Evolutionary conservation across 2,113 vertebrate species (phyloP).

Genomic region (Delphinapterus leucas): DNA sequence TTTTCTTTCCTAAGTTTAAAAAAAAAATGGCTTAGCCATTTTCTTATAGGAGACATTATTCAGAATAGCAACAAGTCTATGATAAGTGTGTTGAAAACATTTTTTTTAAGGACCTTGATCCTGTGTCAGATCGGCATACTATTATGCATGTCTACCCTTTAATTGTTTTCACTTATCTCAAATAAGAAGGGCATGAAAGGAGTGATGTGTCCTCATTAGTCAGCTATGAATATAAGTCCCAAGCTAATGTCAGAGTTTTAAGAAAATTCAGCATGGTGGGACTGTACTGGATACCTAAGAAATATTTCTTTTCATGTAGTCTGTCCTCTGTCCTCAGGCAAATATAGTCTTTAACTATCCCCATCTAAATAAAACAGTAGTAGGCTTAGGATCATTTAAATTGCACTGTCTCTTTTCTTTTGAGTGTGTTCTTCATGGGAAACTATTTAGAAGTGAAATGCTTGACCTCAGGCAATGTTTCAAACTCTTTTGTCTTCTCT

Average conservation of each 20-base stretch:
- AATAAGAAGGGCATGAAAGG: neutral
- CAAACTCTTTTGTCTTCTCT: conserved; percentile 21
- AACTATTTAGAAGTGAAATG: conserved; percentile 23
- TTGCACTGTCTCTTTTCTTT: neutral
- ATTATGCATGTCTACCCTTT: neutral
- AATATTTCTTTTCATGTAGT: neutral
- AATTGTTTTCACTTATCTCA: neutral
- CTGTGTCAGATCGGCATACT: neutral
- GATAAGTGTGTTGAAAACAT: neutral
- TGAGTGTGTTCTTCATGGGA: neutral
- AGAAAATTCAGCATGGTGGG: neutral
- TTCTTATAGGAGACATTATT: neutral
- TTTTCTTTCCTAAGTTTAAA: neutral
- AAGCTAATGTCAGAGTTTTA: neutral
- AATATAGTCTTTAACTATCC: neutral
- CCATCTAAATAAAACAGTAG: conserved; percentile 11
- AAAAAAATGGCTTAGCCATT: neutral
- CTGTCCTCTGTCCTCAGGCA: neutral
- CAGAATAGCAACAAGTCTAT: neutral
- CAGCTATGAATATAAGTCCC: neutral
- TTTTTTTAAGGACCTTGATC: neutral
- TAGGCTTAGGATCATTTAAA: neutral
- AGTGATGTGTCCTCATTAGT: neutral
- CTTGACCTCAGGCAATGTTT: conserved; percentile 13
- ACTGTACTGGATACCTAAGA: neutral